phyloP scores from a whole-genome alignment of 1,140 invertebrate genomes.

The Monomorium pharaonis region DNA sequence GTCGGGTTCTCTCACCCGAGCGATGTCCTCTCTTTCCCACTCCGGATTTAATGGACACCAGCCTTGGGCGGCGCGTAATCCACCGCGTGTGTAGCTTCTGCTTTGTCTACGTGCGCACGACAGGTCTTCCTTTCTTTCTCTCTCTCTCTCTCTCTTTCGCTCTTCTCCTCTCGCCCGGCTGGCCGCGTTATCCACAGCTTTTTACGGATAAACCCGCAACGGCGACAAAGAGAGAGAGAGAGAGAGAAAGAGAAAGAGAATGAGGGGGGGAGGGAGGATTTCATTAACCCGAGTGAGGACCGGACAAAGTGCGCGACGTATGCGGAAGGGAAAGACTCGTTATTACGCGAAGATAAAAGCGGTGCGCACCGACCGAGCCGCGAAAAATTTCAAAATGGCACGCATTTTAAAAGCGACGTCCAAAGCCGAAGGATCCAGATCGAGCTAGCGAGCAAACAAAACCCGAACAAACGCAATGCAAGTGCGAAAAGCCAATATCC shows the following conservation, averaged over 20 bases:
- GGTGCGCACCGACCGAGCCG: background rate
- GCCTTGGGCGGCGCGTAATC: constrained; percentile 39
- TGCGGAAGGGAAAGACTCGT: background rate
- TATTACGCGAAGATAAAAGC: constrained; percentile 23
- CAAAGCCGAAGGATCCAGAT: background rate
- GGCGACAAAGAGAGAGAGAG: constrained; percentile 41
- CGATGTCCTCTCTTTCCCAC: background rate
- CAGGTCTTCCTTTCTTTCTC: background rate
- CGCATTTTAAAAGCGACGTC: background rate
- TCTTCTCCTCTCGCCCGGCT: background rate
- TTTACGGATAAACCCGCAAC: constrained; percentile 46
- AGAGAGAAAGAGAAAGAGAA: constrained; percentile 45
- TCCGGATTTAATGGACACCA: constrained; percentile 39
- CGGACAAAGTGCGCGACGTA: background rate
- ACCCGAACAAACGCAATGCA: background rate
- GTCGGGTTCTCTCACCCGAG: background rate
- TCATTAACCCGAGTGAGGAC: constrained; percentile 39
- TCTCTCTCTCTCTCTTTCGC: no score
- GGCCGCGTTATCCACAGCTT: constrained; percentile 31
- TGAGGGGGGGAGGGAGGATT: no score
- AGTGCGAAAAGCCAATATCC: background rate
- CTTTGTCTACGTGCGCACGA: constrained; percentile 33
- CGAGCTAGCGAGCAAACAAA: background rate
- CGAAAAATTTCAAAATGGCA: constrained; percentile 2
- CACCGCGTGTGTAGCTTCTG: constrained; percentile 46